Percentiles rank a stretch among this genome's conserved stretches.
Conservation (phyloP, 1,140 invertebrate species). For the Hydropsyche tenuis region DNA sequence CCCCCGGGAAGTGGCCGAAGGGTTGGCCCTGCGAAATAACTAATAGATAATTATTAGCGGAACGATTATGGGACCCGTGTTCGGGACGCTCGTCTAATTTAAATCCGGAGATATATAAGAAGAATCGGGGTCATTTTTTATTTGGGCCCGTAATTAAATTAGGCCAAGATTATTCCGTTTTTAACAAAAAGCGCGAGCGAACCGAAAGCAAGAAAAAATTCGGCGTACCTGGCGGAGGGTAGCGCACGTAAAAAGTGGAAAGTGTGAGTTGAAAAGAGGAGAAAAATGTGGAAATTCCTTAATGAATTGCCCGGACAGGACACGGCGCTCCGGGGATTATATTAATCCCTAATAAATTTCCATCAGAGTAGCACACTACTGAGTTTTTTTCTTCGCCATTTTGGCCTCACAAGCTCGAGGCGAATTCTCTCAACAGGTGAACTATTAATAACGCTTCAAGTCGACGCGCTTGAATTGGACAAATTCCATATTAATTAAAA, state of each 20-base stretch:
- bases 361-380: conserved; percentile 30
- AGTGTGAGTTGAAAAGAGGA: conserved; percentile 25
- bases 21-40: conserved; percentile 11
- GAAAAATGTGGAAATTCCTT: conserved; percentile 38
- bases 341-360: conserved; percentile 42
- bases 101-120: not conserved
- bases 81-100: not conserved
- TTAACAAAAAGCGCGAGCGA: not conserved
- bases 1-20: not conserved
- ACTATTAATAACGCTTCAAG: conserved; percentile 22
- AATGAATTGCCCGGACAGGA: conserved; percentile 39
- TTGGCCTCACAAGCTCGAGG: not conserved
- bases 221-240: not conserved
- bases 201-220: not conserved
- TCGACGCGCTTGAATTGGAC: conserved; percentile 9
- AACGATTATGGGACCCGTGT: conserved; percentile 3
- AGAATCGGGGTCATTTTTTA: conserved; percentile 10
- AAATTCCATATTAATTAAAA: conserved; percentile 23
- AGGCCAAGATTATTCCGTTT: conserved; percentile 8
- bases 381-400: conserved; percentile 3
- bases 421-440: conserved; percentile 32
- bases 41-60: conserved; percentile 19
- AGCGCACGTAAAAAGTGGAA: conserved; percentile 12
- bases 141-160: conserved; percentile 11
- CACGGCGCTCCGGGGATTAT: conserved; percentile 38